Evolutionary conservation across 2,888 invertebrate genomes (phyloP).

Genomic region (Lasioglossum calceatum): DNA sequence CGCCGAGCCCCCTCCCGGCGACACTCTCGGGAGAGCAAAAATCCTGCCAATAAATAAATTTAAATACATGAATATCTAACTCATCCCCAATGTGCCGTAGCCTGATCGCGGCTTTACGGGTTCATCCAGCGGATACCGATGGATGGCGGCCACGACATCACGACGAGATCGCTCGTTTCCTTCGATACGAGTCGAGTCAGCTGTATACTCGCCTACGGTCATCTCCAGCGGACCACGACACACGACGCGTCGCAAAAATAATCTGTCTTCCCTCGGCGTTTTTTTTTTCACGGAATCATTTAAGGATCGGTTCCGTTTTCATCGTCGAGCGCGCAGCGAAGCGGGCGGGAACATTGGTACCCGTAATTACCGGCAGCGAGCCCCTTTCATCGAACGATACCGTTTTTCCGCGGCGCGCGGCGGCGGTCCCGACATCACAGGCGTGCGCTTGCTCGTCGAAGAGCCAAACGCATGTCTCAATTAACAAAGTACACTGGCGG

Average conservation of each 20-base stretch:
- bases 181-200: constrained; percentile 13
- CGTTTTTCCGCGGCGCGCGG: constrained; percentile 1
- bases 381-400: constrained; percentile 6
- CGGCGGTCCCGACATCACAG: neutral
- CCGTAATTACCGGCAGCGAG: constrained; percentile 35
- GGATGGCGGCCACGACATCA: constrained; percentile 28
- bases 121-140: constrained; percentile 62
- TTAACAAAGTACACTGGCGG: constrained; percentile 15
- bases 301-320: neutral
- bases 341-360: neutral
- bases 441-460: neutral
- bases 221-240: neutral
- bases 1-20: constrained; percentile 53
- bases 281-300: neutral
- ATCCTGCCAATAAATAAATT: constrained; percentile 84
- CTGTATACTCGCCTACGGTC: neutral
- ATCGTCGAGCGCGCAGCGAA: neutral
- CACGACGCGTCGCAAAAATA: neutral
- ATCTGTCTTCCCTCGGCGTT: neutral
- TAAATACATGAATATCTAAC: constrained; percentile 83
- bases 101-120: constrained; percentile 66
- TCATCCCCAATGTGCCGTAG: constrained; percentile 55
- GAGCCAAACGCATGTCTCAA: constrained; percentile 39
- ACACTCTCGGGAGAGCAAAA: constrained; percentile 74
- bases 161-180: constrained; percentile 22